These are phyloP conservation scores for Melanerpes aurifrons DNA, from an alignment of 2,113 vertebrate genomes.

Conservation along the genomic window DNA sequence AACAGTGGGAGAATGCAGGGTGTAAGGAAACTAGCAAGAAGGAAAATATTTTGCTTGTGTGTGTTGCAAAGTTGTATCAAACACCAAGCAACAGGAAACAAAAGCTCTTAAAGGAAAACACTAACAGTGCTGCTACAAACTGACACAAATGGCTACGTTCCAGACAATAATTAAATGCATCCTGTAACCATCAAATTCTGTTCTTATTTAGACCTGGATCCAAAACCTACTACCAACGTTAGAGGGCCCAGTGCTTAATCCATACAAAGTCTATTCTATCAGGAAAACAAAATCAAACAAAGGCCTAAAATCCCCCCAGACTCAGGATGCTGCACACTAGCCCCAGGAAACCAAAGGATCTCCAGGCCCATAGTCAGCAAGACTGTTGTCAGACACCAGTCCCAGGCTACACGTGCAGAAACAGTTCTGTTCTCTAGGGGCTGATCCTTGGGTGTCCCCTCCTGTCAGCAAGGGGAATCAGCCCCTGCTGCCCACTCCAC, in stretches of 20 bases:
- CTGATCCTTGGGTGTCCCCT: not conserved
- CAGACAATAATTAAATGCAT: not conserved
- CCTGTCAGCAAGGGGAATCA: rapidly evolving
- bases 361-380: not conserved
- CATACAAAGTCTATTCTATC: not conserved
- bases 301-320: rapidly evolving
- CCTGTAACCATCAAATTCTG: not conserved
- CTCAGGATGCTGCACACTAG: not conserved
- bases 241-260: not conserved
- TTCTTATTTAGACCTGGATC: not conserved
- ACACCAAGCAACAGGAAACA: not conserved
- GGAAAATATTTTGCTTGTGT: not conserved
- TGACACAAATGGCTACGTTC: not conserved
- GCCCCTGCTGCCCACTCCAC: too few species aligned
- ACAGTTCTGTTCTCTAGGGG: not conserved
- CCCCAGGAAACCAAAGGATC: not conserved
- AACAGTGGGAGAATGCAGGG: not conserved
- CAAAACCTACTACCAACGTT: not conserved
- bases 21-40: not conserved
- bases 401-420: not conserved
- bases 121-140: not conserved
- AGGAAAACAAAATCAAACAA: not conserved
- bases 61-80: not conserved
- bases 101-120: not conserved
- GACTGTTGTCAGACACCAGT: not conserved